These are phyloP conservation scores for Ips nitidus DNA, from an alignment of 1,140 invertebrate species.

Conservation along the genomic window DNA sequence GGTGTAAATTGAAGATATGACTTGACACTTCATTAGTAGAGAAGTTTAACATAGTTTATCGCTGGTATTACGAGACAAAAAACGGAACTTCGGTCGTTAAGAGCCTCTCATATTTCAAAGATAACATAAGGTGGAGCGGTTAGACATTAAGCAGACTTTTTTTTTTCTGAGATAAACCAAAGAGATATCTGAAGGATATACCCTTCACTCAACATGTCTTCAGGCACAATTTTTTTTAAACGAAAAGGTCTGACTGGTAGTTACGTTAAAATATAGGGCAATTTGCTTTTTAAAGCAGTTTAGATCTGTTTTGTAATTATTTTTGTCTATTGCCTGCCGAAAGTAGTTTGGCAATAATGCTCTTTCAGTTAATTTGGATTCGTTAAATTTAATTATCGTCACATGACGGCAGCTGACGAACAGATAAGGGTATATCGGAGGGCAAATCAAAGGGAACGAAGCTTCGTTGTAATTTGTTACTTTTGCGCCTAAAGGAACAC, in stretches of 20 bases:
- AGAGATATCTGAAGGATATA: too few relatives aligned
- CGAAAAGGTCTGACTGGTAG: too few relatives aligned
- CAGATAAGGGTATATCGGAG: slow-evolving; percentile 17
- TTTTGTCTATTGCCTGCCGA: not conserved
- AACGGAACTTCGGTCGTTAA: not conserved
- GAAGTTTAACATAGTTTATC: not conserved
- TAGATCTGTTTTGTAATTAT: too few relatives aligned
- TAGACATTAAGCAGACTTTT: not conserved
- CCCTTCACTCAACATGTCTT: too few relatives aligned
- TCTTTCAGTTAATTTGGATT: too few relatives aligned
- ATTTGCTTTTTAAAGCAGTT: too few relatives aligned
- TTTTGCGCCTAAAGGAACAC: slow-evolving; percentile 24
- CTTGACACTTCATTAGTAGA: not conserved
- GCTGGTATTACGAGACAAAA: slow-evolving; percentile 2
- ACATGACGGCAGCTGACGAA: slow-evolving; percentile 13
- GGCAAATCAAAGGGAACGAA: slow-evolving; percentile 22
- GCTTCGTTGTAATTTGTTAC: not conserved
- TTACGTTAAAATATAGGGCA: too few relatives aligned
- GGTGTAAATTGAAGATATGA: not conserved
- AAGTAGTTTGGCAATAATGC: not conserved
- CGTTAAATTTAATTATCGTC: slow-evolving; percentile 17
- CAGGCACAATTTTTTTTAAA: too few relatives aligned
- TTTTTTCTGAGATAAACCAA: not conserved
- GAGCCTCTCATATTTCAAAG: not conserved
- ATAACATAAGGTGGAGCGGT: not conserved